Conservation (phyloP, 1,140 invertebrate genomes). For the Pogonomyrmex californicus region DNA sequence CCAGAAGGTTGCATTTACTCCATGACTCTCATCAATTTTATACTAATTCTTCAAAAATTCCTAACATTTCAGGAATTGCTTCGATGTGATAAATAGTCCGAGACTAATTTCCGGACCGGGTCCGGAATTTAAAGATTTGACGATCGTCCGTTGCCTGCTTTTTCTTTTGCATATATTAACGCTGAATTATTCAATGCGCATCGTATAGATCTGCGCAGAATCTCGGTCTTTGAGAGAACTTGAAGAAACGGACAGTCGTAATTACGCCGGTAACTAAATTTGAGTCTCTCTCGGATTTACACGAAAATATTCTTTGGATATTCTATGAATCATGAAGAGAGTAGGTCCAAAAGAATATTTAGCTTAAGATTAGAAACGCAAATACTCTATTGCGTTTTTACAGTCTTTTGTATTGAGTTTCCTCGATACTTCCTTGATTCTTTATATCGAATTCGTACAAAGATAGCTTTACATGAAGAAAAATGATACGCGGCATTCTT, state of each 20-base stretch:
- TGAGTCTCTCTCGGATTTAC: neutral
- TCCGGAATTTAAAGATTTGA: neutral
- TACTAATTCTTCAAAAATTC: neutral
- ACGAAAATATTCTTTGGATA: neutral
- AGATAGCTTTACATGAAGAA: neutral
- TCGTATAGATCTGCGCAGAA: slow-evolving; percentile 28
- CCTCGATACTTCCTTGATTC: neutral
- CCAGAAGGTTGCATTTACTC: neutral
- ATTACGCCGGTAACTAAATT: slow-evolving; percentile 11
- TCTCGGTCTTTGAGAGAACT: slow-evolving; percentile 22
- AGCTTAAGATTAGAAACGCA: neutral
- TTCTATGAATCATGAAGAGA: neutral
- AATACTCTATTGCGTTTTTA: neutral
- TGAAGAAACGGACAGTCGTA: slow-evolving; percentile 21
- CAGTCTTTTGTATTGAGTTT: neutral
- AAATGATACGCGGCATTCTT: neutral
- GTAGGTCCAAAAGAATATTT: neutral
- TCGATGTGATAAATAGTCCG: neutral
- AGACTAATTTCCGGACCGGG: neutral
- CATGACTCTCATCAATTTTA: neutral
- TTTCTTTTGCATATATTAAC: slow-evolving; percentile 36
- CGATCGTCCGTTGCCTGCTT: neutral
- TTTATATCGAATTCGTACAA: neutral
- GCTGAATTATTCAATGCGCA: slow-evolving; percentile 48
- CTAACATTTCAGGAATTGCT: neutral